Base-by-base conservation (phyloP, 2,797 vertebrate species). In the Sebastes miniatus region DNA sequence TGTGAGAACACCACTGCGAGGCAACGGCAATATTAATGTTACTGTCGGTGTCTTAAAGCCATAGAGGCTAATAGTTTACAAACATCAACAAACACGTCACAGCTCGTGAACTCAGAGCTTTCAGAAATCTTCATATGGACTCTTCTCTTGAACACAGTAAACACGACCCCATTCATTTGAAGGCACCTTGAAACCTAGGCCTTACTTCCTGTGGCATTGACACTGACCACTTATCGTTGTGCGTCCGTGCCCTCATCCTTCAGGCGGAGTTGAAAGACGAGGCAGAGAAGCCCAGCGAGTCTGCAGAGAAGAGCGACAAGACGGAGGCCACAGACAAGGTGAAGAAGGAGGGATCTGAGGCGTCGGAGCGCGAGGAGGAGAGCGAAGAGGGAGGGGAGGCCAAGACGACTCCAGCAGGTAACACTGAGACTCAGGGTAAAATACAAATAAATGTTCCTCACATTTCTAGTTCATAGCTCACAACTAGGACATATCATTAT, bases 221-320 rank as follows among this genome's bases (percentile, higher is more conserved):
- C 43, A 12, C 13, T 0, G n/a, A 4, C 22, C 25, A 10, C 57
- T 57, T 52, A 74, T 20, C 13, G 0, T 34, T 73, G 7, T 25
- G 24, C 58, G 4, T 67, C 36, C 58, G 34, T 68, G 4, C 71
- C 22, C 22, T 67, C 20, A 0, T 62, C 39, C 3, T 67, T 78
- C 87, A 97, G 95, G 91, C 93, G 1, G 96, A 96, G 88, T 82
- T 89, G 25, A 96, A 95, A 83, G 96, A 96, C 0, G 96, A 96
- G 73, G 93, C 94, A 0, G 96, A 96, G 90, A 96, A 96, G 70
- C 93, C 94, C 25, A 93, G 86, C 0, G 96, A 96, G 86, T 93
- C 95, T 5, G 92, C 94, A 2, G 96, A 96, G 81, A 96, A 96
- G 83, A 94, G 69, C 2, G 96, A 96, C 71, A 87, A 92, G 18